Evolutionary conservation across 37 sponge, comb jelly and placozoan species (phyloP).

Genomic region (Geodia barretti): DNA sequence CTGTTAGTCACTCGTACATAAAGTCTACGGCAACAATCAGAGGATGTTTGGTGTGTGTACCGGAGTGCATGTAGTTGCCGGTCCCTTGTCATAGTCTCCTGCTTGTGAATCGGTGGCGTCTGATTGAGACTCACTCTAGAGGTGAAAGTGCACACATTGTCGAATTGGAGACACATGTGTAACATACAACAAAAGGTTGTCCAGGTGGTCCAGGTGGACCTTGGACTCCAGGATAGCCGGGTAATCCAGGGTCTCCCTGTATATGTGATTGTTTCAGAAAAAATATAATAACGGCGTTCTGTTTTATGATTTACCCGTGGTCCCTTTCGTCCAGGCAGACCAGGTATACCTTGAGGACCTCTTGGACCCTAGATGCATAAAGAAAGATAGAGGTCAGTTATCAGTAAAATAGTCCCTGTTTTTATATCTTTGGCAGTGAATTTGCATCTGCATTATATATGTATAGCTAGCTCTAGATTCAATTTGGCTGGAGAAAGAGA

Average conservation of each 20-base stretch:
- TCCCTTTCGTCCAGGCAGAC: constrained; percentile 57
- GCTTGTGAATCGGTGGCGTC: not conserved
- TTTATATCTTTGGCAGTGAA: too few relatives aligned
- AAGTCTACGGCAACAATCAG: too few relatives aligned
- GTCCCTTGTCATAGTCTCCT: constrained; percentile 18
- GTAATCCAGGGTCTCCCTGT: constrained; percentile 63
- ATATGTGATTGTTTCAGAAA: not conserved
- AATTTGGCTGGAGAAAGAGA: too few relatives aligned
- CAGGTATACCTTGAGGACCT: constrained; percentile 62
- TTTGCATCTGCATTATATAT: too few relatives aligned
- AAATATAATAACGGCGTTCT: not conserved
- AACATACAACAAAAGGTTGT: constrained; percentile 50
- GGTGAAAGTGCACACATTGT: not conserved
- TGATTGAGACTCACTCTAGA: not conserved
- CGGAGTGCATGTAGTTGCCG: constrained; percentile 26
- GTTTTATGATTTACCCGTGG: constrained; percentile 27
- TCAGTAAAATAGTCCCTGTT: not conserved
- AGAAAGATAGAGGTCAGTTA: not conserved
- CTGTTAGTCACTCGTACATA: too few relatives aligned
- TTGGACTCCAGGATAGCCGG: constrained; percentile 46
- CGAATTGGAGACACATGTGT: constrained; percentile 1
- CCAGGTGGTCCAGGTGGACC: constrained; percentile 82
- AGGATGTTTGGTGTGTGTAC: constrained; percentile 1
- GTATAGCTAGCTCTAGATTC: too few relatives aligned
- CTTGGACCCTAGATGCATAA: constrained; percentile 23